Evolutionary conservation across 2,797 vertebrate species (phyloP), one percentile per base, ranked within the genome.

Genomic region (Diplodus sargus): DNA sequence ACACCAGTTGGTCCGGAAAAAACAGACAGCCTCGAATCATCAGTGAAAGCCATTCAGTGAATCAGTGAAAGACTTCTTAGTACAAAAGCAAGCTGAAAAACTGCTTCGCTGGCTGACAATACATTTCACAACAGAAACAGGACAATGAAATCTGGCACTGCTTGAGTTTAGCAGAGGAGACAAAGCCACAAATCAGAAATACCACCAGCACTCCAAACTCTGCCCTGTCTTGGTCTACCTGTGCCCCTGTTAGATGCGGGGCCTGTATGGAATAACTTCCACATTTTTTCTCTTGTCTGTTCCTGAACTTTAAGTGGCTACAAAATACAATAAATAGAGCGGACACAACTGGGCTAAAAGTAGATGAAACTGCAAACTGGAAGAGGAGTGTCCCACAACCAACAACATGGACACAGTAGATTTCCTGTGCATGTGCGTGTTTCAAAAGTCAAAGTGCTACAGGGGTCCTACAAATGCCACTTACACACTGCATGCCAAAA

Each of bases 1-100:
- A 52, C 61, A 67, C 72, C 25, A 52, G 51, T 82, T 68, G 45
- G 70, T 74, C 79, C 66, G 68, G 70, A 57, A 79, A 57, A 79
- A 84, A 68, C 63, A 76, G 74, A 69, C 74, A 51, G 75, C 82
- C 71, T 75, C 83, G 68, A 92, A 77, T 88, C 63, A 80, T 60
- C 82, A 72, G 63, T n/a, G n/a, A n/a, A 57, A 87, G 65, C 49
- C 54, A 58, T 85, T 86, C 59, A 79, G 75, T 16, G 2, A 83
- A 71, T 83, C 62, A 51, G 68, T 62, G 42, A 78, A 72, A 70
- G 71, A 80, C 74, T 62, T 82, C 84, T 77, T 66, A 45, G 76
- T 81, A 84, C 76, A 81, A 86, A 17, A 88, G 66, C 63, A 45
- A 75, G 83, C 69, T 66, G 70, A 78, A 71, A 76, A 84, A 72